phyloP scores from a whole-genome alignment of 2,113 vertebrate genomes.

The Polyodon spathula region DNA sequence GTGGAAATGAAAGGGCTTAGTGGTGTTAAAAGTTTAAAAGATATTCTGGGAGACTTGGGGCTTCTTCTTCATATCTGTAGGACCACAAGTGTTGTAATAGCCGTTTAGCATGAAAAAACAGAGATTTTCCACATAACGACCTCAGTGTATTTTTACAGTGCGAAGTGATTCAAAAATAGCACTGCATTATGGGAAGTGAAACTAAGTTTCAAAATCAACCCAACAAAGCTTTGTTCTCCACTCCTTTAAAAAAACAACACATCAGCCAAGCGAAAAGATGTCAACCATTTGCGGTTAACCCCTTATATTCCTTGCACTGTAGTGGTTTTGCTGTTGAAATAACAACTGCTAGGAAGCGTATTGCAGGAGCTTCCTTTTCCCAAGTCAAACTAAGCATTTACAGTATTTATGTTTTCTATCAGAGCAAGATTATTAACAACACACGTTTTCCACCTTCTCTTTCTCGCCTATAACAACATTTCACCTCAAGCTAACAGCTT shows the following conservation, averaged over 20 bases:
- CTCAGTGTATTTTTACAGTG: neutral
- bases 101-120: neutral
- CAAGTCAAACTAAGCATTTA: no score
- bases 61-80: neutral
- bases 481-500: no score
- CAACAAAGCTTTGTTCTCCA: slow-evolving; percentile 14
- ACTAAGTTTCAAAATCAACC: slow-evolving; percentile 53
- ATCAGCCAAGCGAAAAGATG: slow-evolving; percentile 24
- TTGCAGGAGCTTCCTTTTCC: neutral
- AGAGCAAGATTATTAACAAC: no score
- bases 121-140: neutral
- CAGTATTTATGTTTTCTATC: no score
- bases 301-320: slow-evolving; percentile 34
- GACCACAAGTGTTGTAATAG: slow-evolving; percentile 4
- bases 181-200: slow-evolving; percentile 53
- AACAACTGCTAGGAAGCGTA: slow-evolving; percentile 19
- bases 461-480: no score
- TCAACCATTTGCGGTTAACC: slow-evolving; percentile 33
- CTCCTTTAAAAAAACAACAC: slow-evolving; percentile 18
- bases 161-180: slow-evolving; percentile 43
- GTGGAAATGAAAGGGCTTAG: no score
- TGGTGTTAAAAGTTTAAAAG: neutral
- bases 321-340: slow-evolving; percentile 43
- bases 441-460: no score
- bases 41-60: neutral